Evolutionary conservation across 1,140 invertebrate genomes (phyloP).

Genomic region (Penaeus indicus): DNA sequence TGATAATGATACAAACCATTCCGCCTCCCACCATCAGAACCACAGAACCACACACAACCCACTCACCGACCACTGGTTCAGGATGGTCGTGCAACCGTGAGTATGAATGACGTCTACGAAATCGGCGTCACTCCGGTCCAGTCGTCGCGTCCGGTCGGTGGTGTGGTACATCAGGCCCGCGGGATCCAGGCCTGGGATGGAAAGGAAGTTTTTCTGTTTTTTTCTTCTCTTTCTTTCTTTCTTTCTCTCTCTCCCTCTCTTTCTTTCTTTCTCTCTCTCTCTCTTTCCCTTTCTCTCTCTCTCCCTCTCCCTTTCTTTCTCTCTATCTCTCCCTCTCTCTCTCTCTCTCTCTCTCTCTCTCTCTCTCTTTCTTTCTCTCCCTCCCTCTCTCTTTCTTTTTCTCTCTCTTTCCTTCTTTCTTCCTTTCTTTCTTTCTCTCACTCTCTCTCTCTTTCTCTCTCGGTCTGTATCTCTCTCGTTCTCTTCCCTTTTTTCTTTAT

Average conservation of each 20-base stretch:
- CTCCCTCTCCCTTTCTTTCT: too few relatives aligned
- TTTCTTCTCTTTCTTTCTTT: not conserved
- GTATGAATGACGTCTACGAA: conserved; percentile 76
- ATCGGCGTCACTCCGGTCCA: conserved; percentile 72
- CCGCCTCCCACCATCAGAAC: too few relatives aligned
- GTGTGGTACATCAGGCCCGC: conserved; percentile 73
- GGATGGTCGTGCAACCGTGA: conserved; percentile 69
- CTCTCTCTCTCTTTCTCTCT: not conserved
- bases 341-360: too few relatives aligned
- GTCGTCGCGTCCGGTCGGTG: conserved; percentile 70
- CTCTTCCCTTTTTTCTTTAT: too few relatives aligned
- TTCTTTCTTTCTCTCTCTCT: not conserved
- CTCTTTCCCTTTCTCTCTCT: not conserved
- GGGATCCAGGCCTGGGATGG: conserved; percentile 73
- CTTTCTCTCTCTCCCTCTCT: not conserved
- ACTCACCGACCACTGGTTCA: conserved; percentile 57
- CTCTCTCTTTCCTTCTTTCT: too few relatives aligned
- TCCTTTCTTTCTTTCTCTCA: too few relatives aligned
- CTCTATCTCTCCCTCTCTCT: not conserved
- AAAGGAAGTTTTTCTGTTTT: not conserved
- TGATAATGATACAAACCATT: too few relatives aligned
- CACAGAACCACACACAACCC: not conserved
- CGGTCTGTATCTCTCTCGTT: too few relatives aligned
- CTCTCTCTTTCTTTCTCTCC: too few relatives aligned
- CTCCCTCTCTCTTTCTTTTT: too few relatives aligned